Evolutionary conservation across 2,797 vertebrate genomes (phyloP).

Genomic region (Microchirus variegatus): DNA sequence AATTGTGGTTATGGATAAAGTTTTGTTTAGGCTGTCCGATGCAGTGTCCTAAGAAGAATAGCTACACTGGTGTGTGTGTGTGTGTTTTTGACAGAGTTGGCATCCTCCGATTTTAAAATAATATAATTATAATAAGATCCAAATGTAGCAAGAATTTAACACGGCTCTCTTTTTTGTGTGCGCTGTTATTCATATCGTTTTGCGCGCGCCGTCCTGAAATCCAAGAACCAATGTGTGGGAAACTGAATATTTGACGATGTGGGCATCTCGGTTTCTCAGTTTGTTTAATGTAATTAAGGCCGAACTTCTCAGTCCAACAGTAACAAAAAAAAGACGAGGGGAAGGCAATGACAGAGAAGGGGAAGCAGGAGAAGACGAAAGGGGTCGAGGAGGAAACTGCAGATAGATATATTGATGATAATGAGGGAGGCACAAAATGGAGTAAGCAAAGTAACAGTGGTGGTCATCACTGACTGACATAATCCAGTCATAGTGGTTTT

Average conservation of each 20-base stretch:
- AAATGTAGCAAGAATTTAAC: constrained; percentile 41
- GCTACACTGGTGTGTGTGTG: background rate
- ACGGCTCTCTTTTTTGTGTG: constrained; percentile 24
- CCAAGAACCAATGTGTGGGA: constrained; percentile 9
- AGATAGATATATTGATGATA: constrained; percentile 34
- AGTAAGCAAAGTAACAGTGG: background rate
- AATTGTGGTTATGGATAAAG: no score
- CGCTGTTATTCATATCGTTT: constrained; percentile 12
- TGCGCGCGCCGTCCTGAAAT: constrained; percentile 15
- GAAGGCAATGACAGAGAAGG: background rate
- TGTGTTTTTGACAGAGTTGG: constrained; percentile 44
- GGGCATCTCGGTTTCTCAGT: constrained; percentile 27
- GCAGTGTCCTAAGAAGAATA: no score
- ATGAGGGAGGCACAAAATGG: constrained; percentile 9
- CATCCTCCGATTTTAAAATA: constrained; percentile 40
- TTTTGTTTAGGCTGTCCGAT: no score
- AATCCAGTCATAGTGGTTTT: no score
- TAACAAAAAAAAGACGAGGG: constrained; percentile 22
- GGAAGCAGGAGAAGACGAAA: background rate
- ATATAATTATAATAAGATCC: constrained; percentile 38
- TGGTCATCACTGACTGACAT: no score
- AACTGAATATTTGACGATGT: constrained; percentile 35
- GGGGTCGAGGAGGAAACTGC: background rate
- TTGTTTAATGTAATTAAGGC: constrained; percentile 54
- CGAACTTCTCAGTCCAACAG: constrained; percentile 24